Base-by-base conservation (phyloP, 2,888 invertebrate species). In the Cybosia mesomella region DNA sequence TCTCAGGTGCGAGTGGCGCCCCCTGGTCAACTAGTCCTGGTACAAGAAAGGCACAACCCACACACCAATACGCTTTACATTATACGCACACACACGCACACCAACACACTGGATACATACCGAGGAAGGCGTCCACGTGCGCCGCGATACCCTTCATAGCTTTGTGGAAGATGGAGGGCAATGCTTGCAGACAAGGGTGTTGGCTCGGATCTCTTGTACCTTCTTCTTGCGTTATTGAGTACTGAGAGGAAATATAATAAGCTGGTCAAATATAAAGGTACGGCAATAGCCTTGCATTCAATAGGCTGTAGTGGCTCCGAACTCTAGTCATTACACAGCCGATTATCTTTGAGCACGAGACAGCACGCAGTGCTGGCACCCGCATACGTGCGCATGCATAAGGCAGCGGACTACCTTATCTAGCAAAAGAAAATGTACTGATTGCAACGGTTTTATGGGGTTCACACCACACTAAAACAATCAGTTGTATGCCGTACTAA, bases 61-160 rank as follows among this genome's bases (percentile, higher is more conserved):
- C 5, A 64, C 55, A n/a, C 21, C 10, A 10, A 22, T 21, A 39
- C n/a, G 21, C 13, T 22, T 34, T 57, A 64, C 58, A 58, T 0
- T 22, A 59, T 1, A 58, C 39, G 54, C 67, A 58, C 49, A 67
- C 58, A 53, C 57, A 43, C 65, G 72, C 66, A 69, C 58, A 54
- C 28, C 32, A 34, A 21, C 21, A 21, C 5, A 10, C 13, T 3
- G 8, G 9, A 28, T 64, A 91, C 95, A 93, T 95, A 98, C 99
- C 99, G 76, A 99, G 95, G 94, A 99, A 99, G 1, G 99, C 98
- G 94, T 99, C 99, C 18, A 99, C 98, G 87, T 99, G 97, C 39
- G 97, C 97, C 0, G 99, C 98, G 71, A 99, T 96, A 54, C 99
- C 99, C 91, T 97, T 97, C 95, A 99, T 98, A 11, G 99, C 98